phyloP scores from a whole-genome alignment of 2,113 vertebrate species.

The Ellobius talpinus region DNA sequence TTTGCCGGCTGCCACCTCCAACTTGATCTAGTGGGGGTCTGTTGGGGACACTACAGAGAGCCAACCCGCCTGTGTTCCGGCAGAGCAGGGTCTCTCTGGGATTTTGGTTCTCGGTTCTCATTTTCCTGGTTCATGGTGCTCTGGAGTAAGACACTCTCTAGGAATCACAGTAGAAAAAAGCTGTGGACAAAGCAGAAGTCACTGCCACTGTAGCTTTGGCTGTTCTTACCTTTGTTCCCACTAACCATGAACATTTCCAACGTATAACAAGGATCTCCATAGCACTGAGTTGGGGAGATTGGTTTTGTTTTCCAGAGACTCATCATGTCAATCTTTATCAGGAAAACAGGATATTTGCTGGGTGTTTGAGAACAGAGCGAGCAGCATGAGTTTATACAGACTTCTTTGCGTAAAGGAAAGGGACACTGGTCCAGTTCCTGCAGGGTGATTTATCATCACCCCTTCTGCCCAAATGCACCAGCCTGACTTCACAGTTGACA shows the following conservation, averaged over 20 bases:
- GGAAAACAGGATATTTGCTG: constrained; percentile 15
- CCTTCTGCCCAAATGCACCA: constrained; percentile 6
- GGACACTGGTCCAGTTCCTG: neutral
- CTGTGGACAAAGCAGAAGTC: neutral
- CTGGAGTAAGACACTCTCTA: neutral
- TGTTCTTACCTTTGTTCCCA: neutral
- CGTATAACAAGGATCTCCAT: neutral
- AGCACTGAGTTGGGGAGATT: neutral
- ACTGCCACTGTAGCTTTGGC: neutral
- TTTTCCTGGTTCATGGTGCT: neutral
- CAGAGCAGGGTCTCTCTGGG: neutral
- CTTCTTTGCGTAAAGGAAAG: neutral
- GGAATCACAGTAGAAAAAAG: neutral
- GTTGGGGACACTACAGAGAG: neutral
- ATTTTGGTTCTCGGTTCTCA: neutral
- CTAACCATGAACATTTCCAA: neutral
- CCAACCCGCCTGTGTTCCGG: neutral
- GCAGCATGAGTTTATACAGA: constrained; percentile 31
- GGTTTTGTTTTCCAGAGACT: constrained; percentile 57
- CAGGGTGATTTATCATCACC: constrained; percentile 51
- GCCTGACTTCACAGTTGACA: constrained; percentile 54
- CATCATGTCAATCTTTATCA: neutral
- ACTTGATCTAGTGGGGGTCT: neutral
- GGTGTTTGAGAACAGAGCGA: neutral
- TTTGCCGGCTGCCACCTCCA: neutral